Conservation (phyloP, 2,888 invertebrate species). For the Melangyna quadrimaculata region DNA sequence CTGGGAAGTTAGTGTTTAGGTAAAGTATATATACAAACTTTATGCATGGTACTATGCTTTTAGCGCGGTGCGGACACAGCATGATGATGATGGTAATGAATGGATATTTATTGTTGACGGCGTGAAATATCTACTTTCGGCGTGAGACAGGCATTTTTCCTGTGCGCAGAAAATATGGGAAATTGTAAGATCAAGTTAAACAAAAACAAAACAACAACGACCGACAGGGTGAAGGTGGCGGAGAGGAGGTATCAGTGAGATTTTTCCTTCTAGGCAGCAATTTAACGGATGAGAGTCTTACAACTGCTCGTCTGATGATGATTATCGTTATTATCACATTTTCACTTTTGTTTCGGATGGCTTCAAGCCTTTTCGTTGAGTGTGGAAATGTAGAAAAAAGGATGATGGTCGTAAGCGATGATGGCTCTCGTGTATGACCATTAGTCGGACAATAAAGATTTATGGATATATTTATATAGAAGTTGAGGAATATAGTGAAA, state of each 20-base stretch:
- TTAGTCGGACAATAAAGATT: conserved; percentile 29
- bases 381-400: conserved; percentile 19
- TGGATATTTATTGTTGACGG: conserved; percentile 67
- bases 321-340: conserved; percentile 71
- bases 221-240: background rate
- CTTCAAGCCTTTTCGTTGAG: conserved; percentile 8
- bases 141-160: conserved; percentile 62
- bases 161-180: conserved; percentile 57
- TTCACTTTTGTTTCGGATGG: conserved; percentile 62
- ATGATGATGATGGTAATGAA: conserved; percentile 52
- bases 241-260: conserved; percentile 38
- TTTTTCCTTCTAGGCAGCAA: conserved; percentile 55
- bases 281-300: conserved; percentile 39
- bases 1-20: background rate
- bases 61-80: background rate
- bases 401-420: conserved; percentile 27
- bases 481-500: conserved; percentile 22
- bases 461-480: conserved; percentile 27
- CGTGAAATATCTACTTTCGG: conserved; percentile 71
- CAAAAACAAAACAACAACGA: background rate
- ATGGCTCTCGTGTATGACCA: conserved; percentile 29
- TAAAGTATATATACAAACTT: conserved; percentile 7
- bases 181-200: conserved; percentile 24
- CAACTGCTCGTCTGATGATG: conserved; percentile 50
- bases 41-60: conserved; percentile 4